Evolutionary conservation across 64 coral and sea anemone genomes (phyloP), one percentile per base, ranked within the genome.

Genomic region (Catalaphyllia jardinei): DNA sequence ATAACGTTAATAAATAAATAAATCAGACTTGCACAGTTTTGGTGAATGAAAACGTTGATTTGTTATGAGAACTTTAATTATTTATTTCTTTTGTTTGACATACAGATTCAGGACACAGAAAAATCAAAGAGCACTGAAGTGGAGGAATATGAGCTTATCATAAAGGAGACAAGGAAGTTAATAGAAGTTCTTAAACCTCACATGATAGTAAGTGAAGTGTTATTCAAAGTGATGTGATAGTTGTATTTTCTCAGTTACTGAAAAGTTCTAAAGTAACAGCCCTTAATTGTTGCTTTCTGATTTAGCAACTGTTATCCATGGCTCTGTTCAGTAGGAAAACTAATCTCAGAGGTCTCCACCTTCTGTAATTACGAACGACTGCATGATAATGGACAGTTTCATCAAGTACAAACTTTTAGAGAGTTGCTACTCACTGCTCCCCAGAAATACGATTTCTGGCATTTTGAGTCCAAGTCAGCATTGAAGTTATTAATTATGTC

Each of bases 141-240:
- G n/a, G 94, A 90, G 72, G 29, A 90, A 76, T 90, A 87, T 69
- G 88, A 96, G 18, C 42, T 73, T n/a, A 76, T 89, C 49, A 65
- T 86, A 24, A 80, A 82, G 14, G 94, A 96, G 42, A 93, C 94
- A 55, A 90, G 67, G 35, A 93, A 88, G 76, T 78, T 96, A 17
- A 81, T 96, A 30, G 94, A 87, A 67, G 91, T 89, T 18, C 94
- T 96, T 5, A 96, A 87, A 88, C 94, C 91, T 22, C 87, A 96
- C 51, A 87, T 96, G 91, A 91, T 90, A 30, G 65, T 31, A 10
- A 14, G 30, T 49, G 8, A 11, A 27, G 39, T 69, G 35, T 27
- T 71, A 85, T 8, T 17, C 38, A 54, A 65, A 2, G 24, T 14
- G 19, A 22, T 15, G 7, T 55, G 54, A 6, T 65, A 84, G 14